Base-by-base conservation (phyloP, 2,888 invertebrate species). In the Ectemnius continuus region DNA sequence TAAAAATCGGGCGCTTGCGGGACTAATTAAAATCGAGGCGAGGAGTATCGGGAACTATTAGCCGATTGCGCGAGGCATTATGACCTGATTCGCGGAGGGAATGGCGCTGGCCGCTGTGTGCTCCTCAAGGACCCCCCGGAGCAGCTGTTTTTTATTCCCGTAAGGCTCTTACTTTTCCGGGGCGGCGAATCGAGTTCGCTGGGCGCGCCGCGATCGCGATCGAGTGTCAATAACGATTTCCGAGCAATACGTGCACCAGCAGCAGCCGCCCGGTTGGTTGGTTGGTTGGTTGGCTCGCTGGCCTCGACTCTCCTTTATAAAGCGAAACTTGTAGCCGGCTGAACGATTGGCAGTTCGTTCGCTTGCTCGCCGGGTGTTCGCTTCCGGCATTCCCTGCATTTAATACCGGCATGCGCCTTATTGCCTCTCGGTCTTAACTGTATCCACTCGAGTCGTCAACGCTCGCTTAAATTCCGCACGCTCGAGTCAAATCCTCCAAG, bases 381-480 rank as follows among this genome's bases (percentile, higher is more conserved):
- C 8, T 36, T 36, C 36, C 36, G 36, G 36, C 36, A 11, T 11
- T 61, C 63, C 13, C 65, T 63, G 60, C 67, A 67, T 76, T 81
- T 82, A 82, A 82, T 82, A 76, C 74, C 69, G 69, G 67, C 77
- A 64, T 67, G 59, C 71, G 70, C 76, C 74, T 79, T 70, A 70
- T 36, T 57, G 61, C 57, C 14, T 26, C 61, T 47, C 20, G 61
- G 26, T 73, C 46, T 47, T 48, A n/a, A 16, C 47, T 11, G 58
- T 73, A 73, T 67, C 48, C 47, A 62, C 45, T 52, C 28, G 11
- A 47, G 67, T 26, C 73, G 62, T 57, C 64, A n/a, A 14, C 48
- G 67, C 47, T 18, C 57, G 23, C 60, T 64, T 67, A 28, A 56
- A 48, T 48, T 14, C 20, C 48, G 62, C 59, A 73, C 66, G 59